Base-by-base conservation (phyloP, 2,797 vertebrate species). In the Tarsius wallacei region DNA sequence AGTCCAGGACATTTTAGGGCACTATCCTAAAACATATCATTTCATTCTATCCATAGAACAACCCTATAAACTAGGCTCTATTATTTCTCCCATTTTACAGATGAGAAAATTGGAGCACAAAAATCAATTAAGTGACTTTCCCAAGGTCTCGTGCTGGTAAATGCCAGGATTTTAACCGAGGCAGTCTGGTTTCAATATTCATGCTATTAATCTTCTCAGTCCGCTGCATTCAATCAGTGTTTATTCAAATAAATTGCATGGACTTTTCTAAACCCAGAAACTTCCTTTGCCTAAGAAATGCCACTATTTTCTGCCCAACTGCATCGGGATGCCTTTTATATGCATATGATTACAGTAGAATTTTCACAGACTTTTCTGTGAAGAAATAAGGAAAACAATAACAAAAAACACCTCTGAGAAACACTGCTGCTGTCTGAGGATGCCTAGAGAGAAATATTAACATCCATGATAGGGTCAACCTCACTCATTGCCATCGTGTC, bases 311-410 rank as follows among this genome's bases (percentile, higher is more conserved):
- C 47, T 82, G 33, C 19, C 78, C 63, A 73, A 4, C 31, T 64
- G 57, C n/a, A 16, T n/a, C 61, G 10, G 22, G 9, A 57, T 73
- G 22, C 55, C 24, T 59, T 91, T 14, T 51, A 4, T 12, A 24
- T 76, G 13, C 21, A 55, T n/a, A 4, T 77, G 31, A 74, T 93
- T 76, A 87, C 0, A 87, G 93, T 86, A 74, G 1, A 95, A 71
- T 19, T 97, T 19, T 88, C 66, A 91, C 4, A 86, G 85, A 90
- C 76, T 26, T 95, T 97, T 73, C 14, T 93, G 59, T 55, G 59
- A 92, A 84, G 36, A 92, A 95, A 82, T 71, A 83, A 49, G 2
- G 5, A 31, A n/a, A 70, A 55, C 5, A 76, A 19, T 12, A 87
- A 47, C 9, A 78, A 61, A 63, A 71, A 31, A 1, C n/a, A 51